phyloP scores from a whole-genome alignment of 2,888 invertebrate genomes.

The Acheta domesticus region DNA sequence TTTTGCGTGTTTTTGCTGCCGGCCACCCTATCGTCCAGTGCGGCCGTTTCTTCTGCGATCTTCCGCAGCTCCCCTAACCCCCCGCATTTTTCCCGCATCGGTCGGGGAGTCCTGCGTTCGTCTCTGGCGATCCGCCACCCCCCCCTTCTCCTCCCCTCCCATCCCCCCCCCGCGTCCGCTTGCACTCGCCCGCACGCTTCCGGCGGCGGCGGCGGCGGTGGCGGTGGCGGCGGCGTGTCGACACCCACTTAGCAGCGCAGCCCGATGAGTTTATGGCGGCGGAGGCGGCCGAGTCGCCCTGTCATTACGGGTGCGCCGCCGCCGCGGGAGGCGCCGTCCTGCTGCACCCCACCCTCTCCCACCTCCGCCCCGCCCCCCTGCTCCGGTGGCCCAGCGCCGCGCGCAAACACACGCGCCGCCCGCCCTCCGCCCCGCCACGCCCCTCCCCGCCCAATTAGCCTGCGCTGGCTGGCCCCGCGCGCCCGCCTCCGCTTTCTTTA shows the following conservation, averaged over 20 bases:
- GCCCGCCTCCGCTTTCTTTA: too few relatives aligned
- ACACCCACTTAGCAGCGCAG: background rate
- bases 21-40: too few relatives aligned
- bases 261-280: slow-evolving; percentile 1
- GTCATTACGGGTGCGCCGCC: background rate
- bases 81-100: too few relatives aligned
- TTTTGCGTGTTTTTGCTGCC: too few relatives aligned
- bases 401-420: background rate
- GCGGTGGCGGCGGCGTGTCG: background rate
- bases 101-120: too few relatives aligned
- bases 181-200: background rate
- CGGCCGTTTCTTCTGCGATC: too few relatives aligned
- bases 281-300: slow-evolving; percentile 1
- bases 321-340: background rate
- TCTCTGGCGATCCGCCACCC: too few relatives aligned
- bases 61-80: too few relatives aligned
- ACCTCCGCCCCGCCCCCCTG: too few relatives aligned
- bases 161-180: background rate
- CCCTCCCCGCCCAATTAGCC: background rate
- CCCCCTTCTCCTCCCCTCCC: background rate
- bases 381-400: background rate
- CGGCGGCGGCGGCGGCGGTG: background rate
- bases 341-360: background rate
- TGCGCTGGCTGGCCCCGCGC: background rate
- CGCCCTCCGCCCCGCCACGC: background rate